Evolutionary conservation across 2,797 vertebrate genomes (phyloP), one percentile per base, ranked within the genome.

Genomic region (Nannoperca australis): DNA sequence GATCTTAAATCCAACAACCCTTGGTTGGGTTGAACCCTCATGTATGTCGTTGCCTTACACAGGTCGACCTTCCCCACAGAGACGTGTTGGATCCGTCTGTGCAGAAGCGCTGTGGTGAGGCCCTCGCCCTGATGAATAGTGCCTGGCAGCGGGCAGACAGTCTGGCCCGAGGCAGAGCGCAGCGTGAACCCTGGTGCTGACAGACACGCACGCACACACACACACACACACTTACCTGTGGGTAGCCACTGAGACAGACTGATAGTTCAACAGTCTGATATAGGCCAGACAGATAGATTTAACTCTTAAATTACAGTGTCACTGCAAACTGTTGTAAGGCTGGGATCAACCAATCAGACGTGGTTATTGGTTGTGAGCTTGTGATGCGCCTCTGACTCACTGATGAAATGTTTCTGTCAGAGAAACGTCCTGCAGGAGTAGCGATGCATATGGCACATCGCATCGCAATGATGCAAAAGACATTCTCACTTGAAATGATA

Each of bases 81-180:
- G 80, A 74, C 0, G 79, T 98, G 68, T 88, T 83, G 15, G 97
- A 99, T 11, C 82, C 85, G 0, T 86, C 94, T 0, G 24, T 93
- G 84, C 95, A 94, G 94, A 99, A 97, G 91, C 97, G 96, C 27
- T 98, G 97, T 0, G 85, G 96, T 7, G 97, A 99, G 0, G 98
- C 97, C 3, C 92, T 98, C 73, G 95, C 95, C 79, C 95, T 99
- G 88, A 99, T 99, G 82, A 94, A 93, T 82, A 98, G 96, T 4
- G 94, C 95, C 32, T 99, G 98, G 98, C 98, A 99, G 94, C 96
- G 98, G 81, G 97, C 97, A 0, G 98, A 99, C 95, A 99, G 98
- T 86, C 94, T 99, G 68, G 97, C 96, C 89, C 94, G 98, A 0
- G 98, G 98, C 34, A 93, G 98, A 80, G 95, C 97, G 0, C 97